Evolutionary conservation across 1,140 invertebrate genomes (phyloP).

Genomic region (Catajapyx aquilonaris): DNA sequence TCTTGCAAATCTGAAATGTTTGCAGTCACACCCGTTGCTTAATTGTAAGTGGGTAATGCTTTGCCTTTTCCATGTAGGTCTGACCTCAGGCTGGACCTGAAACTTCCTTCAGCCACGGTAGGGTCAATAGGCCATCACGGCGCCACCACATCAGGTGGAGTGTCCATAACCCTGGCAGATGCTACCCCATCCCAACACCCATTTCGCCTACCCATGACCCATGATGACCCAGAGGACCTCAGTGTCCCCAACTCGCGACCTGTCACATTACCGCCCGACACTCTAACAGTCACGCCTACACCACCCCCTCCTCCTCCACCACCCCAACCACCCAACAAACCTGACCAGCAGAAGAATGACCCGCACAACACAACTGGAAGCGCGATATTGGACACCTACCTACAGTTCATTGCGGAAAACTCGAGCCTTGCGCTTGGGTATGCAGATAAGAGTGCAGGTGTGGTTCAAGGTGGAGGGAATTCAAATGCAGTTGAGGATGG

Average conservation of each 20-base stretch:
- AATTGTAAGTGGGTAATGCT: no score
- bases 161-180: constrained; percentile 1
- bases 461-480: no score
- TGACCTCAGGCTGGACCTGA: constrained; percentile 48
- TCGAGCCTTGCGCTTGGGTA: constrained; percentile 27
- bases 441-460: no score
- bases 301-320: background rate
- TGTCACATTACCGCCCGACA: constrained; percentile 10
- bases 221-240: constrained; percentile 56
- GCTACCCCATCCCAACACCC: background rate
- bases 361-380: constrained; percentile 34
- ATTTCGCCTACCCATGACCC: background rate
- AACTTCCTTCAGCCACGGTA: background rate
- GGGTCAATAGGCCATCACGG: constrained; percentile 3
- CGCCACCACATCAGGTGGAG: background rate
- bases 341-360: background rate
- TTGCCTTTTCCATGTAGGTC: no score
- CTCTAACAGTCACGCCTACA: background rate
- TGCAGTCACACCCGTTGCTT: no score
- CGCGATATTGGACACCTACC: constrained; percentile 57
- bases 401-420: constrained; percentile 66
- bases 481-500: no score
- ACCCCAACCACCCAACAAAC: background rate
- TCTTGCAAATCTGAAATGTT: no score
- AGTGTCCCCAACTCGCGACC: constrained; percentile 28